These are phyloP conservation scores for Punctoribates punctum DNA, from an alignment of 2,888 invertebrate genomes.

Conservation along the genomic window DNA sequence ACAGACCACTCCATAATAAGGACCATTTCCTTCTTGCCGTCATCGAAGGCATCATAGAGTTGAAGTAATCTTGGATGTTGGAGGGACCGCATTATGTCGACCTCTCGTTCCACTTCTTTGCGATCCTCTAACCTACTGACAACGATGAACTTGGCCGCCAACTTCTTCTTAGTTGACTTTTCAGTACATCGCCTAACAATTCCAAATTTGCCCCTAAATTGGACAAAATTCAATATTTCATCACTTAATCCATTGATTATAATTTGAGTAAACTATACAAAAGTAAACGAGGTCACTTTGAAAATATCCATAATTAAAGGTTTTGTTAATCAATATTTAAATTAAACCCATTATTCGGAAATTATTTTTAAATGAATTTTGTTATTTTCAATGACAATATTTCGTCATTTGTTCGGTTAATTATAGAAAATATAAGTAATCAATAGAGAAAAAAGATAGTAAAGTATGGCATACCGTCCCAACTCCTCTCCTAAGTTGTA, in stretches of 20 bases:
- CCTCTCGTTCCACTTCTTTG: conserved; percentile 86
- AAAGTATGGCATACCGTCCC: conserved; percentile 70
- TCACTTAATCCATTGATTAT: neutral
- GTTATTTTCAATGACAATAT: neutral
- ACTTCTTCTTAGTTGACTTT: conserved; percentile 69
- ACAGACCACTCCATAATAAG: conserved; percentile 97
- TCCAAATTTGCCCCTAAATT: conserved; percentile 87
- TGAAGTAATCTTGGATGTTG: conserved; percentile 94
- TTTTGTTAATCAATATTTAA: too few relatives aligned
- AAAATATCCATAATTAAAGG: too few relatives aligned
- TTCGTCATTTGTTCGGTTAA: neutral
- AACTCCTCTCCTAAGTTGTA: conserved; percentile 85
- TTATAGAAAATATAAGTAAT: neutral
- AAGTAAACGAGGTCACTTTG: too few relatives aligned
- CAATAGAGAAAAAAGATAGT: neutral
- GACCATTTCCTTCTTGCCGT: conserved; percentile 74
- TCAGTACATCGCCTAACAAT: conserved; percentile 90
- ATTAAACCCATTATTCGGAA: too few relatives aligned
- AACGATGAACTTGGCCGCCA: conserved; percentile 90
- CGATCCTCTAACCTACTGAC: conserved; percentile 79
- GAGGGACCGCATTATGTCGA: conserved; percentile 90
- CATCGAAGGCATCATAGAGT: conserved; percentile 93
- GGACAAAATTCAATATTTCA: neutral
- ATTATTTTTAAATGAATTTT: too few relatives aligned
- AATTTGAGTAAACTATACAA: too few relatives aligned